These are phyloP conservation scores for Tetanocera ferruginea DNA, from an alignment of 2,888 invertebrate species.

Conservation along the genomic window DNA sequence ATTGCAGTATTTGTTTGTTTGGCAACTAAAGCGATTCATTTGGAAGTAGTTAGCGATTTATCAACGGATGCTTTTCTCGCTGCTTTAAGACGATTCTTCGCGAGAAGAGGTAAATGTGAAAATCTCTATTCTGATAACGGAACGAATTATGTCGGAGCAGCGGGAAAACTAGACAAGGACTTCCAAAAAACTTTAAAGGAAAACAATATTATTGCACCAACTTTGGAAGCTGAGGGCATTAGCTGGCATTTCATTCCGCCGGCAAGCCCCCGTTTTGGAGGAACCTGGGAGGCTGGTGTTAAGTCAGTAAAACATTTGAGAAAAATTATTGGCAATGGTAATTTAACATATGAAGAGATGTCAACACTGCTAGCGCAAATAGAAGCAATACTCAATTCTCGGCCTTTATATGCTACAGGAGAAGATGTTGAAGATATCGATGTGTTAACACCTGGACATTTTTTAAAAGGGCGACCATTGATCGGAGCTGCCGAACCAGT, in stretches of 20 bases:
- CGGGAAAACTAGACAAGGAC: not conserved
- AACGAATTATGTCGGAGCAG: constrained; percentile 7
- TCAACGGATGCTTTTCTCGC: constrained; percentile 40
- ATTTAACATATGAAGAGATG: constrained; percentile 31
- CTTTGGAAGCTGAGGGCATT: not conserved
- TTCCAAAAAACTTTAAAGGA: not conserved
- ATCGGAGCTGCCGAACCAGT: not conserved
- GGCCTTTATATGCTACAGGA: not conserved
- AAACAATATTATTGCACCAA: not conserved
- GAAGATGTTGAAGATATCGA: not conserved
- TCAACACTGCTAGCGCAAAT: constrained; percentile 24
- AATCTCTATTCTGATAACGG: constrained; percentile 38
- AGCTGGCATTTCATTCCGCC: constrained; percentile 25
- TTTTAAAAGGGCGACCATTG: not conserved
- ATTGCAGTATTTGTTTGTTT: constrained; percentile 43
- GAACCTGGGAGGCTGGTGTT: constrained; percentile 18
- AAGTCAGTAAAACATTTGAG: no score
- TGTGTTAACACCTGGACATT: not conserved
- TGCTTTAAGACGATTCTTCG: constrained; percentile 37
- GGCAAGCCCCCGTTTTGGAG: constrained; percentile 28
- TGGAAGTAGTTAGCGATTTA: constrained; percentile 41
- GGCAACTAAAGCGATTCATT: constrained; percentile 38
- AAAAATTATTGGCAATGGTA: constrained; percentile 4
- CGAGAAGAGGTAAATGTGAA: constrained; percentile 35
- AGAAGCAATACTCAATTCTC: not conserved